A percentile compares a stretch with the other conserved stretches of the same genome.
These are phyloP conservation scores for Tricholauxania praeusta DNA, from an alignment of 2,888 invertebrate species.

Conservation along the genomic window DNA sequence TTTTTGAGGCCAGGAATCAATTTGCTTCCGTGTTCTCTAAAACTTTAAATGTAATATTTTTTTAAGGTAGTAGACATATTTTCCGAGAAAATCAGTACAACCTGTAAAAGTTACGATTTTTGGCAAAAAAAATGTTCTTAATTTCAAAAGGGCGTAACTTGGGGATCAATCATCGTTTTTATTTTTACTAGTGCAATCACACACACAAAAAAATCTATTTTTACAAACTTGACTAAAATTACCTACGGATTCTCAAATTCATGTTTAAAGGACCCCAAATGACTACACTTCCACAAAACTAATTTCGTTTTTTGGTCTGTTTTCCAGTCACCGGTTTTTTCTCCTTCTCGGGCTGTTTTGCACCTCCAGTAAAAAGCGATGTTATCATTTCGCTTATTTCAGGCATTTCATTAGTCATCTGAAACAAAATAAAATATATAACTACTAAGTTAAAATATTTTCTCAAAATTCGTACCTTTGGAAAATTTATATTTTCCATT, in stretches of 20 bases:
- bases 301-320: conserved; percentile 66
- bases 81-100: too few species aligned
- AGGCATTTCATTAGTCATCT: conserved; percentile 87
- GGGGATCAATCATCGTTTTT: conserved; percentile 27
- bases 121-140: too few species aligned
- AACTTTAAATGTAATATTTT: too few species aligned
- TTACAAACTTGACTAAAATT: conserved; percentile 14
- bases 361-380: conserved; percentile 82
- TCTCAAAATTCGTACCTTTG: conserved; percentile 57
- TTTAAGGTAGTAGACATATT: too few species aligned
- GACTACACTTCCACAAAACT: conserved; percentile 38
- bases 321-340: conserved; percentile 62
- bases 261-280: background rate
- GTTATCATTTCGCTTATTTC: conserved; percentile 97
- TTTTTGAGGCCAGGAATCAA: too few species aligned
- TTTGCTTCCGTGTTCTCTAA: too few species aligned
- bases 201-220: conserved; percentile 11
- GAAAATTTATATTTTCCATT: conserved; percentile 85
- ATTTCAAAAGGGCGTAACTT: too few species aligned
- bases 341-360: conserved; percentile 63
- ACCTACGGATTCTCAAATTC: too few species aligned
- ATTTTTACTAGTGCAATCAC: conserved; percentile 10
- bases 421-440: conserved; percentile 66
- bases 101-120: too few species aligned
- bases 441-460: background rate